Evolutionary conservation across 1,140 invertebrate genomes (phyloP).

Genomic region (Battus philenor): DNA sequence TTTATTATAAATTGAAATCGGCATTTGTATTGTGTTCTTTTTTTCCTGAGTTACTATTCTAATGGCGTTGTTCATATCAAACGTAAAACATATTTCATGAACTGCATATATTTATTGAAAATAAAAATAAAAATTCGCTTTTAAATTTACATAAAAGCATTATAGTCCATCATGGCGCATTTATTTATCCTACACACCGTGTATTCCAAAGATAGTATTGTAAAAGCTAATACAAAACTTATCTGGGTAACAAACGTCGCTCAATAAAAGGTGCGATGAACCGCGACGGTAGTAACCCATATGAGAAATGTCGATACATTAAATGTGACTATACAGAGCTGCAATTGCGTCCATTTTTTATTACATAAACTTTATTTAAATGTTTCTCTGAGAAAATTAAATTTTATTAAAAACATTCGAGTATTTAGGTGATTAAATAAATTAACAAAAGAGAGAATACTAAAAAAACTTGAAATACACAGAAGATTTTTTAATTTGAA

Average conservation of each 20-base stretch:
- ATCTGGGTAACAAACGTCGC: conserved; percentile 69
- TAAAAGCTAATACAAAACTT: conserved; percentile 71
- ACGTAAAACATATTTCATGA: no score
- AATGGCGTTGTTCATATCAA: no score
- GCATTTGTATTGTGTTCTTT: no score
- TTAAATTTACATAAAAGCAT: conserved; percentile 20
- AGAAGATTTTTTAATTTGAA: no score
- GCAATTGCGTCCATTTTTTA: conserved; percentile 33
- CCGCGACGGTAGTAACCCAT: conserved; percentile 65
- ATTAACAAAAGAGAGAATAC: no score
- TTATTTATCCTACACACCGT: conserved; percentile 22
- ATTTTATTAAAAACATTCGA: no score
- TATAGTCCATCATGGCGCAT: conserved; percentile 20
- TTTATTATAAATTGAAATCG: no score
- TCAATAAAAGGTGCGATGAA: conserved; percentile 71
- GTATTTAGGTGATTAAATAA: no score
- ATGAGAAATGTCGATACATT: conserved; percentile 66
- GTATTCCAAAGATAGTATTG: conserved; percentile 46
- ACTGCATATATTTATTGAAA: neutral
- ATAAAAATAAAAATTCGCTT: conserved; percentile 12
- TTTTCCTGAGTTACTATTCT: no score
- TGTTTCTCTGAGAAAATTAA: no score
- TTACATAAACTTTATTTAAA: no score
- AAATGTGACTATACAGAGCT: conserved; percentile 34
- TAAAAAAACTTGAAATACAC: no score